Conservation (phyloP, 1,140 invertebrate genomes). For the Himalopsyche phryganea region DNA sequence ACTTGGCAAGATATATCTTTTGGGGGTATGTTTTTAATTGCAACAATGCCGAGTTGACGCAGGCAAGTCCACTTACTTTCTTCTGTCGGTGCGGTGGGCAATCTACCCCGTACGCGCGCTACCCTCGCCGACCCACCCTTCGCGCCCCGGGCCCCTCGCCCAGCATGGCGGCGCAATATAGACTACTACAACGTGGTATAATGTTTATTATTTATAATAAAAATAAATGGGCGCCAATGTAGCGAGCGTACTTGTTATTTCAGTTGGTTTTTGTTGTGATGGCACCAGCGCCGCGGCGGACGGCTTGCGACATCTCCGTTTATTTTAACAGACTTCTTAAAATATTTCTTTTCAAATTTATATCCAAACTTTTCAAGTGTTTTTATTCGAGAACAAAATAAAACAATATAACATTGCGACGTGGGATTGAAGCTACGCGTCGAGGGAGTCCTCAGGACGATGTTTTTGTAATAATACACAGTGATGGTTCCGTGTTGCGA, state of each 20-base stretch:
- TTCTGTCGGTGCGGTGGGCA: neutral
- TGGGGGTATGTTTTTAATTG: too few relatives aligned
- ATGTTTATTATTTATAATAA: constrained; percentile 35
- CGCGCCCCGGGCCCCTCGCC: neutral
- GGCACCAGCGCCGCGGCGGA: neutral
- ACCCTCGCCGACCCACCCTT: neutral
- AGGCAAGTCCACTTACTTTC: too few relatives aligned
- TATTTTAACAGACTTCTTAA: constrained; percentile 2
- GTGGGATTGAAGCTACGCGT: too few relatives aligned
- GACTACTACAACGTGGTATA: constrained; percentile 3
- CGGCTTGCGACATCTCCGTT: neutral
- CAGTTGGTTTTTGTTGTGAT: constrained; percentile 19
- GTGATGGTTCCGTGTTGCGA: too few relatives aligned
- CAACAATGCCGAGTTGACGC: too few relatives aligned
- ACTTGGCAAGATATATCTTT: too few relatives aligned
- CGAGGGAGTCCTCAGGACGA: too few relatives aligned
- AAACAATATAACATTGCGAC: too few relatives aligned
- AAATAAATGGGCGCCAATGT: constrained; percentile 31
- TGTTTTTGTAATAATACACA: too few relatives aligned
- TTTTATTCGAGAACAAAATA: too few relatives aligned
- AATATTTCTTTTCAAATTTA: too few relatives aligned
- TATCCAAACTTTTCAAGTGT: too few relatives aligned
- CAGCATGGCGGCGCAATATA: neutral
- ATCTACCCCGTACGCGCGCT: neutral
- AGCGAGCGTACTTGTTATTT: constrained; percentile 26